These are phyloP conservation scores for Podabrus alpinus DNA, from an alignment of 2,888 invertebrate genomes.

Conservation along the genomic window DNA sequence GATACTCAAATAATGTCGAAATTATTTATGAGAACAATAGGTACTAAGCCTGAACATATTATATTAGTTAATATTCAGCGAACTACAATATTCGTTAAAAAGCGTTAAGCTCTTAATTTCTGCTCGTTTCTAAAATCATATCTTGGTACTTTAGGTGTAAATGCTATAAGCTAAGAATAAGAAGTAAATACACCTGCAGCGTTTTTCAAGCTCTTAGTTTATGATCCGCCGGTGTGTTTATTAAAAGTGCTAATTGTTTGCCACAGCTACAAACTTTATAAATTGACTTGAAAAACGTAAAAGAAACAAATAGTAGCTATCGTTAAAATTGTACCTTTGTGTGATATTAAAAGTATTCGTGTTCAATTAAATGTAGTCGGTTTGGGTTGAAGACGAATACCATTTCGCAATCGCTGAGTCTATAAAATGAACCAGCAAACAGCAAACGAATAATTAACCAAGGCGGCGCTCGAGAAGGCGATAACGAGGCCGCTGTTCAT, in stretches of 20 bases:
- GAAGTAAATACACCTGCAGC: neutral
- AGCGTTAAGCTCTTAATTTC: too few relatives aligned
- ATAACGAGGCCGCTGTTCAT: slow-evolving; percentile 46
- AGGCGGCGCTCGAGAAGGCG: slow-evolving; percentile 45
- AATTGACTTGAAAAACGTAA: neutral
- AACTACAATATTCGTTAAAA: too few relatives aligned
- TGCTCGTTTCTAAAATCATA: too few relatives aligned
- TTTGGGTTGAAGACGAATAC: slow-evolving; percentile 10
- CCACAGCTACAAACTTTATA: neutral
- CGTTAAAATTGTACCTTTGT: neutral
- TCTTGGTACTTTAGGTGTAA: neutral
- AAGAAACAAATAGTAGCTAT: neutral
- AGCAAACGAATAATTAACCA: slow-evolving; percentile 43
- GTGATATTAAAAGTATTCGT: slow-evolving; percentile 6
- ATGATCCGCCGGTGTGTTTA: neutral
- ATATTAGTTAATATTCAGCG: neutral
- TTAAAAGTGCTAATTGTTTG: neutral
- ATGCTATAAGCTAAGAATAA: neutral
- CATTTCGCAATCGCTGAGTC: slow-evolving; percentile 21
- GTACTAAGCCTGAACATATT: neutral
- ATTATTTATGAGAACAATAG: neutral
- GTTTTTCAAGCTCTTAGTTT: neutral
- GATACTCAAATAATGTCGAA: neutral
- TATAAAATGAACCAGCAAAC: slow-evolving; percentile 34
- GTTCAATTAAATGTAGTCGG: slow-evolving; percentile 12